Evolutionary conservation across 2,113 vertebrate genomes (phyloP).

Genomic region (Orientallactaga bullata): DNA sequence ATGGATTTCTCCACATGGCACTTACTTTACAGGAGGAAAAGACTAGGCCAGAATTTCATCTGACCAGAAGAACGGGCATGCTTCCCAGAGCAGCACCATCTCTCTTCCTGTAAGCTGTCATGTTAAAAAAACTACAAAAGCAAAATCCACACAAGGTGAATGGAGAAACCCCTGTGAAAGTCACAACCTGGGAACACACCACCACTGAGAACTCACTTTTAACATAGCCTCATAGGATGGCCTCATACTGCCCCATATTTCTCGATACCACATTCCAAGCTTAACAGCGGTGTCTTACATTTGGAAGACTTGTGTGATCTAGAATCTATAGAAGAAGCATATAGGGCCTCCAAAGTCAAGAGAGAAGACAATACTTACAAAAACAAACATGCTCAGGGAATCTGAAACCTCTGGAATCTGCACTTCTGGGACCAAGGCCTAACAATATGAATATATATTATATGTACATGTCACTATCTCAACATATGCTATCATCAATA

Average conservation of each 20-base stretch:
- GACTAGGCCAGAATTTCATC: not conserved
- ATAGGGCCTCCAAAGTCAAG: too few relatives aligned
- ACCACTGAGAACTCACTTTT: not conserved
- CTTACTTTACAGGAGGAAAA: not conserved
- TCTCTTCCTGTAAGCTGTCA: not conserved
- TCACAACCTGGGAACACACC: not conserved
- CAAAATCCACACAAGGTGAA: not conserved
- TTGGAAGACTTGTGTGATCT: not conserved
- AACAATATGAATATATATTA: not conserved
- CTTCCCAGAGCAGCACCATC: rapidly evolving
- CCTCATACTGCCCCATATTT: too few relatives aligned
- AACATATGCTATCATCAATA: too few relatives aligned
- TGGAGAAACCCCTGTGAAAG: not conserved
- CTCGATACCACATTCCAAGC: too few relatives aligned
- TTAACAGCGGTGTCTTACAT: not conserved
- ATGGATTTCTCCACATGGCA: not conserved
- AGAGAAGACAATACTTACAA: not conserved
- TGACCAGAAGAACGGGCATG: not conserved
- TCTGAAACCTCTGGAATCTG: not conserved
- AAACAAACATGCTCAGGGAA: not conserved
- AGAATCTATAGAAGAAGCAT: too few relatives aligned
- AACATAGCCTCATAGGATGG: not conserved
- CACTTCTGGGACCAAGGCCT: not conserved
- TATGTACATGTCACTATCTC: not conserved
- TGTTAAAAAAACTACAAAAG: not conserved